Evolutionary conservation across 92 coral and sea anemone genomes (phyloP), one percentile per base, ranked within the genome.

Genomic region (Umimayanthus chanpuru): DNA sequence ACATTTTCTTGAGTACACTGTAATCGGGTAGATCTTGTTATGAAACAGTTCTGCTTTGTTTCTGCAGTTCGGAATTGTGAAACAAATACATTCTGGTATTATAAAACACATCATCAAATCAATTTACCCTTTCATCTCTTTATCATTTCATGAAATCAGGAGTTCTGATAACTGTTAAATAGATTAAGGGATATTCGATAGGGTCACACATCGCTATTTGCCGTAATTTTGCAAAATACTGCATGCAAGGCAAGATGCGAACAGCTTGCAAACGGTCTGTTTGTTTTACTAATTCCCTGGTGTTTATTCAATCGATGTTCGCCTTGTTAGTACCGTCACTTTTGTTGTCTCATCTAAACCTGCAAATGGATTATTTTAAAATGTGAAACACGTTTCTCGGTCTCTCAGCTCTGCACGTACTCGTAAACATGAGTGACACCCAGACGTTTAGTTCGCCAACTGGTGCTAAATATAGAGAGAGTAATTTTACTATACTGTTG

Each of bases 291-390:
- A 75, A 75, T 75, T 5, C 79, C 79, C 12, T 39, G 44, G 1
- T 75, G 79, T 75, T 75, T 75, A 75, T 7, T n/a, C 44, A 39
- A 38, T 39, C 25, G 53, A 16, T 75, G 44, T 38, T 39, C 50
- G 53, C 79, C 79, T 75, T 36, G 79, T 75, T 75, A 75, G 79
- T 75, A 41, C 79, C 39, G 79, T 75, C 79, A 39, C 50, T 18
- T 36, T 38, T 75, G 79, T 75, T 75, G 79, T 75, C 79, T 39
- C 16, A 39, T 75, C 79, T 39, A 75, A 38, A 75, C 30, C 50
- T 75, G 79, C 50, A 75, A 75, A 75, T 75, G 79, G 79, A 75
- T 75, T 75, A 16, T 75, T 75, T n/a, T n/a, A n/a, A n/a, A 38
- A 75, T 39, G 6, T 39, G 53, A 73, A 75, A 75, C 79, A 75